Base-by-base conservation (phyloP, 2,888 invertebrate genomes). In the Drosophila imparisetae region DNA sequence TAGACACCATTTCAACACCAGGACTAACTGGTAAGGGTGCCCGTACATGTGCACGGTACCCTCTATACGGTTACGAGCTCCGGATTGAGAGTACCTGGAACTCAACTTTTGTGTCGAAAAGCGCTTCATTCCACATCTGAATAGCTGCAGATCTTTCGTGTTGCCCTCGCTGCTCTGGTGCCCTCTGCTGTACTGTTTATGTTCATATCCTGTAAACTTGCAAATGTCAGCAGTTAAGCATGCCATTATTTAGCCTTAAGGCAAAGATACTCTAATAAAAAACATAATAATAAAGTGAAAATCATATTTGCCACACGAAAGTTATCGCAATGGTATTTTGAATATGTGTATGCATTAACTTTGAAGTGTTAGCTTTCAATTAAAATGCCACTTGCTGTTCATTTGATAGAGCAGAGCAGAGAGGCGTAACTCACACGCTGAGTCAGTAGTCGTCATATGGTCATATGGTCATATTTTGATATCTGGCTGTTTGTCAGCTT, bases 121-220 rank as follows among this genome's bases (percentile, higher is more conserved):
- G 52, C 45, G 57, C 50, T 48, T 52, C 52, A 45, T n/a, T 21
- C 15, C 32, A 42, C 21, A 42, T 21, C 5, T 21, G 11, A 42
- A 40, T 13, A 66, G 68, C 59, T 83, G 71, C 66, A 55, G 27
- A 24, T 27, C 65, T 21, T 60, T 32, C 40, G 30, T 61, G 30
- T 42, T 42, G 40, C 2, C 40, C 2, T 40, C 10, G n/a, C 11
- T 24, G 58, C n/a, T 27, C n/a, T 21, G 29, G 13, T 10, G 30
- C 30, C 8, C 30, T 30, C 7, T 29, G 29, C 34, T 21, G 2
- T 42, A 21, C 21, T 21, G 42, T 11, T 21, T 21, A 11, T 5
- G 5, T 13, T 42, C 1, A 21, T 21, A 42, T 42, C 42, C 21
- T 21, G 42, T 42, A 42, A 42, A 42, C 11, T 42, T 42, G 11